Conservation (phyloP, 2,888 invertebrate genomes). For the Thumatha senex region DNA sequence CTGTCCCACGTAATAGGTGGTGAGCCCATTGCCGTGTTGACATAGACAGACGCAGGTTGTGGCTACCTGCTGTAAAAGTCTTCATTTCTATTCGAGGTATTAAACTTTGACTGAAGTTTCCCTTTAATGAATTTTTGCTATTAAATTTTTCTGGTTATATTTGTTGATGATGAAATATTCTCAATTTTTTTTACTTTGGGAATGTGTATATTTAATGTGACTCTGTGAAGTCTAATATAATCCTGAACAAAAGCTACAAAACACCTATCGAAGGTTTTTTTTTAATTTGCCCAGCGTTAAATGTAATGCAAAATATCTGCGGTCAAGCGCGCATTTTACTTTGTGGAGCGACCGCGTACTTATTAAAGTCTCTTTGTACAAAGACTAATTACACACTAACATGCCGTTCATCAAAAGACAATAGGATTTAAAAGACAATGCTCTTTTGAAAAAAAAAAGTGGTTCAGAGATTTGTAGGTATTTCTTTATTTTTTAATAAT, state of each 20-base stretch:
- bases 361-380: neutral
- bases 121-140: neutral
- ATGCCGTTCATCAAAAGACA: neutral
- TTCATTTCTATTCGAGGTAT: neutral
- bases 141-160: no score
- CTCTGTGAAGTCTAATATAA: neutral
- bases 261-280: neutral
- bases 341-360: neutral
- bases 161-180: no score
- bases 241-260: neutral
- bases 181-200: no score
- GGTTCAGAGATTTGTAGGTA: no score
- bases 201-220: no score
- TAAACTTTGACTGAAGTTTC: neutral
- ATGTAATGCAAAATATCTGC: neutral
- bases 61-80: neutral
- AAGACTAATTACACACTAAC: neutral
- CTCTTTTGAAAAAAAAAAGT: no score
- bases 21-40: no score
- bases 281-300: neutral
- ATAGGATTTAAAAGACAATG: neutral
- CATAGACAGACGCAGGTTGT: slow-evolving; percentile 4
- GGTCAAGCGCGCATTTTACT: neutral
- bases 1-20: slow-evolving; percentile 3
- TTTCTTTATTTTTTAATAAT: no score